These are phyloP conservation scores for Electrona antarctica DNA, from an alignment of 2,113 vertebrate genomes.

Conservation along the genomic window DNA sequence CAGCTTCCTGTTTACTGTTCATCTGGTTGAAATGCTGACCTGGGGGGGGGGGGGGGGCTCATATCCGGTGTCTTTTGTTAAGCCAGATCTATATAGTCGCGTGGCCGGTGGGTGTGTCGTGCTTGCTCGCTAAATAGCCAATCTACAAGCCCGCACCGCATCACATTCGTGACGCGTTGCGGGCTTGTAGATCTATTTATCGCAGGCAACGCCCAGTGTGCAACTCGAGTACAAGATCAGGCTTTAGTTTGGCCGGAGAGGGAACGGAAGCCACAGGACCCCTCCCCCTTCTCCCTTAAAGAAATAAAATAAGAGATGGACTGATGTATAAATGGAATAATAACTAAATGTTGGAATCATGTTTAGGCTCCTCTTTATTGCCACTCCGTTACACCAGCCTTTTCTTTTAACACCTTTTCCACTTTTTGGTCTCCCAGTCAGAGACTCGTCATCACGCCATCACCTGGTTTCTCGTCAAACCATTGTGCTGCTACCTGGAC, in stretches of 20 bases:
- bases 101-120: not conserved
- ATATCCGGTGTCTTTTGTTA: not conserved
- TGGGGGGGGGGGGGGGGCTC: not conserved
- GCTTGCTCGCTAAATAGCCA: no score
- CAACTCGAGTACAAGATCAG: no score
- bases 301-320: not conserved
- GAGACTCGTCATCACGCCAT: not conserved
- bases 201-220: no score
- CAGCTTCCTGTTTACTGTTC: constrained; percentile 47
- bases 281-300: constrained; percentile 22
- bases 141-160: no score
- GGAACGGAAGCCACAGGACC: no score
- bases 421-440: constrained; percentile 18
- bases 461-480: not conserved
- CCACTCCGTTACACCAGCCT: not conserved
- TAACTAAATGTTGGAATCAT: not conserved
- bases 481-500: constrained; percentile 56
- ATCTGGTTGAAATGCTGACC: constrained; percentile 37
- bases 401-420: constrained; percentile 11
- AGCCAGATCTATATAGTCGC: not conserved
- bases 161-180: not conserved
- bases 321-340: constrained; percentile 22
- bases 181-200: no score
- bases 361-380: constrained; percentile 11
- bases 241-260: no score